Evolutionary conservation across 1,140 invertebrate genomes (phyloP).

Genomic region (Calephelis virginiensis): DNA sequence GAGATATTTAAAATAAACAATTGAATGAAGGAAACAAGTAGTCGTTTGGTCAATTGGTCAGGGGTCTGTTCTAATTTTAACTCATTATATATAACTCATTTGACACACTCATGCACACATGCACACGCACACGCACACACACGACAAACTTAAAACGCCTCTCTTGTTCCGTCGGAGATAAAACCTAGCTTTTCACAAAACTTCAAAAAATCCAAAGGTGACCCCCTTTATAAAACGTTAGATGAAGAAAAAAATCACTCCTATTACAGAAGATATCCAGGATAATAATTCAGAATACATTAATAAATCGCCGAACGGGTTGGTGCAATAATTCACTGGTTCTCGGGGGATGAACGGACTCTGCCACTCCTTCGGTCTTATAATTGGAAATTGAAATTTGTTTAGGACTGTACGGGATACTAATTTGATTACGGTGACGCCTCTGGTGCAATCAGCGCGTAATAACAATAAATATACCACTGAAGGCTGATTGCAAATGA

Average conservation of each 20-base stretch:
- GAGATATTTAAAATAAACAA: no score
- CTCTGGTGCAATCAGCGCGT: slow-evolving; percentile 51
- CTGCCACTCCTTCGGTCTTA: slow-evolving; percentile 46
- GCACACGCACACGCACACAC: no score
- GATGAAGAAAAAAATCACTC: slow-evolving; percentile 41
- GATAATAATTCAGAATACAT: slow-evolving; percentile 71
- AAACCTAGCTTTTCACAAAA: not conserved
- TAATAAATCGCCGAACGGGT: slow-evolving; percentile 50
- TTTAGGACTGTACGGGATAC: slow-evolving; percentile 64
- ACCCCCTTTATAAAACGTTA: not conserved
- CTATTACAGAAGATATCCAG: slow-evolving; percentile 32
- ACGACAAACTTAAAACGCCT: no score
- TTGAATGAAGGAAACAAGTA: no score
- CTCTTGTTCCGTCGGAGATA: no score
- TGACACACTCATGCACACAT: no score
- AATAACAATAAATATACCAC: slow-evolving; percentile 67
- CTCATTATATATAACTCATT: no score
- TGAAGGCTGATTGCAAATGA: slow-evolving; percentile 25
- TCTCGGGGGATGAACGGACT: slow-evolving; percentile 51
- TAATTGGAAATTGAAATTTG: slow-evolving; percentile 78
- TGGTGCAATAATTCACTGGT: slow-evolving; percentile 62
- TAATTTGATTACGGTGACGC: slow-evolving; percentile 67
- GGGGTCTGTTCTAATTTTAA: no score
- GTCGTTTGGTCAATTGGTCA: no score
- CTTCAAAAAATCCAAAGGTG: not conserved